A percentile compares a stretch with the other conserved stretches of the same genome.
Conservation (phyloP, 2,888 invertebrate species). For the Tachina lurida region DNA sequence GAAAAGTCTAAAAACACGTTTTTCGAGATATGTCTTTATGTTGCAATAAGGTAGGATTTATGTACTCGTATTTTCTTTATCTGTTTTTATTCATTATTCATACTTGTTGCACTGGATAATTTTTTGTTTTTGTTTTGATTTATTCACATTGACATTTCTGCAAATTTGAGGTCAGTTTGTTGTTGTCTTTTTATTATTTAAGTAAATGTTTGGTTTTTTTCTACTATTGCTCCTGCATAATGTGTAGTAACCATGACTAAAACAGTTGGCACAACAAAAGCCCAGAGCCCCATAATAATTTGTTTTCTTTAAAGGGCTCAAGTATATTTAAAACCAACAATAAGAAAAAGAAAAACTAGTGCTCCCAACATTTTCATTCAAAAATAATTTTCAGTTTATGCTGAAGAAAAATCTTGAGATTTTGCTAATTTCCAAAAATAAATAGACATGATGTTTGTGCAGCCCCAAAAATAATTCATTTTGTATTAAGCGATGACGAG, state of each 20-base stretch:
- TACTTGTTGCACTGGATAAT: slow-evolving; percentile 42
- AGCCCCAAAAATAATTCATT: slow-evolving; percentile 47
- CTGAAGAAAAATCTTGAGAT: slow-evolving; percentile 56
- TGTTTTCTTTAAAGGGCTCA: slow-evolving; percentile 33
- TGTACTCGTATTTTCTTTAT: background rate
- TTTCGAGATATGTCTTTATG: too few relatives aligned
- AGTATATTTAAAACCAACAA: slow-evolving; percentile 29
- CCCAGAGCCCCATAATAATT: slow-evolving; percentile 13
- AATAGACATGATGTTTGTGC: slow-evolving; percentile 68
- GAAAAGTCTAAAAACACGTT: too few relatives aligned
- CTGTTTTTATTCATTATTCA: background rate
- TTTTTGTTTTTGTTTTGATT: slow-evolving; percentile 17
- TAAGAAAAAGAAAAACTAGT: slow-evolving; percentile 32
- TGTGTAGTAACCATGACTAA: slow-evolving; percentile 75
- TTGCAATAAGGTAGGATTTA: too few relatives aligned
- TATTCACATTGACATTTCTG: slow-evolving; percentile 52
- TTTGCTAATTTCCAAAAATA: slow-evolving; percentile 82
- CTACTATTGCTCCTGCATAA: slow-evolving; percentile 15
- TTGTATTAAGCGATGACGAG: slow-evolving; percentile 32
- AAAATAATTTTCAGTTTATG: slow-evolving; percentile 44
- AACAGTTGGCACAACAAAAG: slow-evolving; percentile 74
- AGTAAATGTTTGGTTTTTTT: slow-evolving; percentile 20
- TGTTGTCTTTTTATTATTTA: slow-evolving; percentile 6
- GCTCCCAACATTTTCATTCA: slow-evolving; percentile 48
- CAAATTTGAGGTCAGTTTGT: slow-evolving; percentile 31